phyloP scores from a whole-genome alignment of 2,888 invertebrate species.

The Allygus modestus region DNA sequence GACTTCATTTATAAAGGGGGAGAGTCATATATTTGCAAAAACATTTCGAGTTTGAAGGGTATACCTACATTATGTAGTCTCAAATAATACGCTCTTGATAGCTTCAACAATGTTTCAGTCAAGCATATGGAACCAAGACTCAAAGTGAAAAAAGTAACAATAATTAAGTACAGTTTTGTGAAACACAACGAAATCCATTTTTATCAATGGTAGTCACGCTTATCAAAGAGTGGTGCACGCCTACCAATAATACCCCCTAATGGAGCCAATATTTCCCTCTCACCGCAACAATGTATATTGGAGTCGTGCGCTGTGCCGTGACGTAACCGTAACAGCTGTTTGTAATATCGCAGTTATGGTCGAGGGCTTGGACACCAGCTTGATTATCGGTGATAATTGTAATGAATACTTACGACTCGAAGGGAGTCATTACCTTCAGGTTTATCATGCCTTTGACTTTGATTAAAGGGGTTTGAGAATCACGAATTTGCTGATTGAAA shows the following conservation, averaged over 20 bases:
- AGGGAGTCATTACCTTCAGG: background rate
- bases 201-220: background rate
- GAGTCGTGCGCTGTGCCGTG: constrained; percentile 18
- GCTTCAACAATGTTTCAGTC: too few species aligned
- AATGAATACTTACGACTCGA: background rate
- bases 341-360: background rate
- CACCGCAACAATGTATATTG: constrained; percentile 47
- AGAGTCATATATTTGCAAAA: too few species aligned
- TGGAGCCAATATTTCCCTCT: constrained; percentile 46
- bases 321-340: constrained; percentile 23
- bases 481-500: too few species aligned
- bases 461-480: too few species aligned
- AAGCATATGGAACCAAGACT: background rate
- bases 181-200: background rate
- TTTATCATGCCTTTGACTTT: too few species aligned
- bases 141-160: background rate
- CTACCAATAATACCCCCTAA: constrained; percentile 25
- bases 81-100: too few species aligned
- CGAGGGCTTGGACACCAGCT: background rate
- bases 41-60: too few species aligned
- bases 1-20: too few species aligned
- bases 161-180: background rate
- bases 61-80: too few species aligned
- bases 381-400: background rate
- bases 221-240: background rate